Evolutionary conservation across 2,797 vertebrate species (phyloP), one percentile per base, ranked within the genome.

Genomic region (Amazona ochrocephala): DNA sequence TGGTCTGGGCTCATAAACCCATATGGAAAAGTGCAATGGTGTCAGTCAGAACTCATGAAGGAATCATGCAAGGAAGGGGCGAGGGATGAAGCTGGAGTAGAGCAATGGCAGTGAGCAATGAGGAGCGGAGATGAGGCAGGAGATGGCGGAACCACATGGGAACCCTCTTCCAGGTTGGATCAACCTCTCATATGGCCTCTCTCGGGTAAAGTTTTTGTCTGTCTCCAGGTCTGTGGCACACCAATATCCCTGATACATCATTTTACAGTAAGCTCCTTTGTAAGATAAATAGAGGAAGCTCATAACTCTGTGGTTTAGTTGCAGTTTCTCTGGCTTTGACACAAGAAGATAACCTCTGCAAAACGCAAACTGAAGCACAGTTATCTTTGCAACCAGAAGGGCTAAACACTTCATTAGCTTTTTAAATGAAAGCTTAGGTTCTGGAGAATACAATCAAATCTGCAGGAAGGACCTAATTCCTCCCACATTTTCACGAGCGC

Each of bases 341-440:
- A 1, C 61, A 90, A 82, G 26, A 45, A 93, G 90, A 92, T 87
- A 96, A 95, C 86, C 81, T 34, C 70, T n/a, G 64, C 12, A 89
- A 90, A 94, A 90, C 0, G 20, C 60, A 77, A 62, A 85, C 76
- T 32, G 84, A 87, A 72, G 44, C 26, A 54, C 30, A 39, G 93
- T 96, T 96, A 97, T 96, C 96, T 96, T 89, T 76, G 66, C 90
- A 92, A 92, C 86, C 96, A 97, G 96, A 92, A 95, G 61, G 77
- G 78, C 96, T 96, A 87, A 93, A 95, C 74, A 26, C 62, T 94
- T 95, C 88, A 96, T 97, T 96, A 96, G 95, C 81, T 95, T 96
- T 97, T 96, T 50, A 95, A 97, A 97, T 96, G 95, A 94, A 94
- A 95, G 96, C 92, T 94, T 96, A 96, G 45, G 54, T 93, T 94